Base-by-base conservation (phyloP, 2,113 vertebrate genomes). In the Alethe diademata region DNA sequence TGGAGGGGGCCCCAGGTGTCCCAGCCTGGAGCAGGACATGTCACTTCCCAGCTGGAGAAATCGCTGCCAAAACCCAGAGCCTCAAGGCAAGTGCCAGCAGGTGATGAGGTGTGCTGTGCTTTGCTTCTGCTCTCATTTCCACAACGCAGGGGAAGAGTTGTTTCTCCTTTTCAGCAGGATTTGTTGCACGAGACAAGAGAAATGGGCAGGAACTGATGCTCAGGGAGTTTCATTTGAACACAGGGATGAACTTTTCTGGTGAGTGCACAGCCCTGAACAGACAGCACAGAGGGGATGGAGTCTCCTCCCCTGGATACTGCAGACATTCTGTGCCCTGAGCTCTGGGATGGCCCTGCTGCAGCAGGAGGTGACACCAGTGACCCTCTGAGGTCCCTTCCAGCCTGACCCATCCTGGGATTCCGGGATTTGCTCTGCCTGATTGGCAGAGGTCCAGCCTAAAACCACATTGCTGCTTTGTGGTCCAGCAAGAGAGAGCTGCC, bases 21-120 rank as follows among this genome's bases (percentile, higher is more conserved):
- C 56, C 31, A 88, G 80, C 12, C 80, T 71, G 33, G 1, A 45
- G 38, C 1, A 0, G 22, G 14, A 23, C 7, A 1, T 8, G 12
- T 3, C 4, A 2, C 29, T 24, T n/a, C 76, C 64, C 47, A 33
- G 36, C 14, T 2, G 1, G 3, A 78, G 56, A 25, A 48, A 35
- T 31, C 3, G 1, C 60, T 54, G 48, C 67, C 47, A 60, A 31
- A 35, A 3, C 0, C 1, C 28, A 6, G 28, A 51, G 0, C n/a
- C 47, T 24, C 14, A 16, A 45, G 71, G 12, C 35, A 42, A 38
- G 26, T 4, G 26, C 22, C 69, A 35, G 56, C 13, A 80, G 64
- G 50, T 3, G 14, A 40, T 1, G 0, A 73, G 31, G 42, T 16
- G 31, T 33, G 23, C 35, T 47, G 15, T 2, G 15, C 58, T 88